Base-by-base conservation (phyloP, 2,888 invertebrate species). In the Amblyjoppa fuscipennis region DNA sequence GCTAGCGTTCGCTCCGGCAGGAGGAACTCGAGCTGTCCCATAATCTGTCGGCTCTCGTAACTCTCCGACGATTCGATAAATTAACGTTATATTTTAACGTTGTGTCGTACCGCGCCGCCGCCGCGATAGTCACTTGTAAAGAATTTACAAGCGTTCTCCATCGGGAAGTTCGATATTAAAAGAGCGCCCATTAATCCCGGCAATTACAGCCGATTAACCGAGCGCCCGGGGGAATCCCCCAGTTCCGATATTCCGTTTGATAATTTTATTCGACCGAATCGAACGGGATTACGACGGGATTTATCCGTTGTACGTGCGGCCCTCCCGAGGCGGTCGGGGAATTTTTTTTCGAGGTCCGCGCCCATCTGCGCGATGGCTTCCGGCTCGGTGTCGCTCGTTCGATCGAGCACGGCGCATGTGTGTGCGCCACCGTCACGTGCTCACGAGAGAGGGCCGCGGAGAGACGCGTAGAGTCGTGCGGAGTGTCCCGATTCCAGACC, bases 321-420 rank as follows among this genome's bases (percentile, higher is more conserved):
- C 5, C 13, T 4, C 3, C 28, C 59, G 56, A 3, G 25, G 11
- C 9, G 59, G 59, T 13, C 28, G 4, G 28, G 13, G 16, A 59
- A 3, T 13, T 45, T 59, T 25, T 84, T 56, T 81, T 73, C 41
- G 66, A 34, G 59, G 53, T 11, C 25, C 71, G 64, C 81, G 79
- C 83, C 59, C 20, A 11, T 49, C 68, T 85, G 84, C 84, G 84
- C 84, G 70, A n/a, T 78, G 64, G 31, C 45, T 28, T 34, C 20
- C 61, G 64, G 61, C 61, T 51, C 75, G 56, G 25, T 59, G 25
- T 59, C 31, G 31, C 20, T 78, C 78, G 25, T 74, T 81, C 84
- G 74, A 78, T 81, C 84, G 74, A 20, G 45, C 45, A 85, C 81
- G 20, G 84, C 84, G 84, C 84, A 84, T 77, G 74, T 81, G 49